Evolutionary conservation across 2,888 invertebrate species (phyloP).

Genomic region (Plagiodera versicolora): DNA sequence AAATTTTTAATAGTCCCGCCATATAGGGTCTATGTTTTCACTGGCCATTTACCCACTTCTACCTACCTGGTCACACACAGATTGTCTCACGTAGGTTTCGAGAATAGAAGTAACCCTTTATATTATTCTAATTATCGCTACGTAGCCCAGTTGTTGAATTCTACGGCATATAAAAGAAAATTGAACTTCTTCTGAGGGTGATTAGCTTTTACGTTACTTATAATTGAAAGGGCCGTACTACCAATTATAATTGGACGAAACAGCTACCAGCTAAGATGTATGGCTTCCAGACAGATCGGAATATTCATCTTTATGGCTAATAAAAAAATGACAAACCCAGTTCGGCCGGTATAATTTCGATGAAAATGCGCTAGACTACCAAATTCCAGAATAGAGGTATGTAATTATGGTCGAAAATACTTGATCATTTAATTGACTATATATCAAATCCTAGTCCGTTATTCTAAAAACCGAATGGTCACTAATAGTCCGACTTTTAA

Average conservation of each 20-base stretch:
- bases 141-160: constrained; percentile 12
- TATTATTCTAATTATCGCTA: constrained; percentile 24
- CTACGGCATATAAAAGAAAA: not conserved
- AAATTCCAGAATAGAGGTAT: constrained; percentile 38
- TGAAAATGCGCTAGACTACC: constrained; percentile 37
- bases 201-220: not conserved
- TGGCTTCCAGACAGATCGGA: not conserved
- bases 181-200: constrained; percentile 14
- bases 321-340: not conserved
- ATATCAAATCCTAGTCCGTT: constrained; percentile 42
- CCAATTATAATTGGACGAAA: not conserved
- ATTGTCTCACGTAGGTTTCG: constrained; percentile 39
- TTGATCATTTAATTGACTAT: constrained; percentile 43
- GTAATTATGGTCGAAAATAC: constrained; percentile 43
- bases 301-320: not conserved
- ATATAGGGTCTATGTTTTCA: constrained; percentile 27
- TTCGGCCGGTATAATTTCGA: constrained; percentile 30
- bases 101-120: constrained; percentile 19
- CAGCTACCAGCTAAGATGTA: not conserved
- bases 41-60: constrained; percentile 28
- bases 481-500: constrained; percentile 41
- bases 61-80: constrained; percentile 33
- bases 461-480: constrained; percentile 42
- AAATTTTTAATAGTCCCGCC: constrained; percentile 23
- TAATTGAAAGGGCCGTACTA: not conserved